A percentile compares a stretch with the other conserved stretches of the same genome.
These are phyloP conservation scores for Ectropis grisescens DNA, from an alignment of 1,140 invertebrate species.

Conservation along the genomic window DNA sequence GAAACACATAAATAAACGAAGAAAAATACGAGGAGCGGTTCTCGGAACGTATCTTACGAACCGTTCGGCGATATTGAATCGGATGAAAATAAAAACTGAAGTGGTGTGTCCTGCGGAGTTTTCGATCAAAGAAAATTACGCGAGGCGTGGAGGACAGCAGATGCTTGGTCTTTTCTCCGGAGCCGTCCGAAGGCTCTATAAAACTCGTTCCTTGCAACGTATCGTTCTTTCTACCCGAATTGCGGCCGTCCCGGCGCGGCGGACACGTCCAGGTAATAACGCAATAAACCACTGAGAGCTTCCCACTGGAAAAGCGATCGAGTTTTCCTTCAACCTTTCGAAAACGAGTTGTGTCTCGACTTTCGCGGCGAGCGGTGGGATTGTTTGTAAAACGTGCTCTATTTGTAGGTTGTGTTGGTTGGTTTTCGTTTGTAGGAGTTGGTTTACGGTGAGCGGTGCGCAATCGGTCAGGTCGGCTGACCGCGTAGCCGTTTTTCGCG, in stretches of 20 bases:
- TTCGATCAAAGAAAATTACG: constrained; percentile 61
- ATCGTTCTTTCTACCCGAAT: constrained; percentile 61
- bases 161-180: constrained; percentile 34
- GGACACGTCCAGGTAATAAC: constrained; percentile 68
- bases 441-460: constrained; percentile 23
- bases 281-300: constrained; percentile 68
- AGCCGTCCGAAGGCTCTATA: constrained; percentile 34
- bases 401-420: constrained; percentile 33
- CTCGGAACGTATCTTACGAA: constrained; percentile 16
- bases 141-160: constrained; percentile 22
- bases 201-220: constrained; percentile 59
- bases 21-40: constrained; percentile 15
- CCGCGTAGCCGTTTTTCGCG: constrained; percentile 52
- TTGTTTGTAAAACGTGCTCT: constrained; percentile 32
- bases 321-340: constrained; percentile 62
- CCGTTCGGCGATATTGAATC: constrained; percentile 41
- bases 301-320: constrained; percentile 63
- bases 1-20: constrained; percentile 1
- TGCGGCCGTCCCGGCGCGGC: constrained; percentile 56
- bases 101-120: constrained; percentile 40
- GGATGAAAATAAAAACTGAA: constrained; percentile 52
- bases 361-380: constrained; percentile 22
- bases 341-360: constrained; percentile 48
- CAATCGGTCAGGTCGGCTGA: constrained; percentile 44
- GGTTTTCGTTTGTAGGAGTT: constrained; percentile 19